Evolutionary conservation across 2,888 invertebrate species (phyloP), one percentile per base, ranked within the genome.

Genomic region (Cotesia congregata): DNA sequence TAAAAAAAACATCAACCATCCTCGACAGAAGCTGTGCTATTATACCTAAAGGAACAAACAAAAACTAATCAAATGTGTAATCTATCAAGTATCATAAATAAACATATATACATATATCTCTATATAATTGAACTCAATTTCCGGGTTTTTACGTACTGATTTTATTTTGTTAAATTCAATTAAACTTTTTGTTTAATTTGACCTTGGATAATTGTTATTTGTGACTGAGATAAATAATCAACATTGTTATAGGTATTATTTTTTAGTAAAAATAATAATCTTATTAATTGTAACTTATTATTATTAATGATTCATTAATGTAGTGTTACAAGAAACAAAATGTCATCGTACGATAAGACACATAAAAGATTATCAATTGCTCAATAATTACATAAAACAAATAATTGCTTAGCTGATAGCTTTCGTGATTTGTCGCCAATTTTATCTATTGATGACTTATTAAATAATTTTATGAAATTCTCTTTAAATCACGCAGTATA

Each of bases 331-430:
- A 12, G 50, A 50, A 50, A 50, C 4, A 50, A 50, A 50, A 50
- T 50, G 50, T 50, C 50, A 50, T 12, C 12, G 50, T 9, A 50
- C 50, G 50, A 50, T 50, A 50, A 50, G 50, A 9, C 12, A 50
- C 12, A 9, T n/a, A n/a, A 1, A 9, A 50, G 50, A 50, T 9
- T 4, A 12, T 50, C 12, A 50, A 50, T 50, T 50, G 12, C 9
- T 50, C 3, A 50, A 50, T 50, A 50, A 50, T 50, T 50, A 50
- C 50, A 4, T 50, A 50, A 50, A 12, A 12, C 12, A 6, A 50
- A 50, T 9, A 50, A 50, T 7, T 9, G 1, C 4, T 50, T 7
- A 50, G 50, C 9, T 41, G 41, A 50, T 15, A 64, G 83, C 30
- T 30, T 30, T 30, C 3, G 3, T 30, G 30, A 30, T 30, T 30